Base-by-base conservation (phyloP, 1,140 invertebrate genomes). In the Phenacoccus solenopsis region DNA sequence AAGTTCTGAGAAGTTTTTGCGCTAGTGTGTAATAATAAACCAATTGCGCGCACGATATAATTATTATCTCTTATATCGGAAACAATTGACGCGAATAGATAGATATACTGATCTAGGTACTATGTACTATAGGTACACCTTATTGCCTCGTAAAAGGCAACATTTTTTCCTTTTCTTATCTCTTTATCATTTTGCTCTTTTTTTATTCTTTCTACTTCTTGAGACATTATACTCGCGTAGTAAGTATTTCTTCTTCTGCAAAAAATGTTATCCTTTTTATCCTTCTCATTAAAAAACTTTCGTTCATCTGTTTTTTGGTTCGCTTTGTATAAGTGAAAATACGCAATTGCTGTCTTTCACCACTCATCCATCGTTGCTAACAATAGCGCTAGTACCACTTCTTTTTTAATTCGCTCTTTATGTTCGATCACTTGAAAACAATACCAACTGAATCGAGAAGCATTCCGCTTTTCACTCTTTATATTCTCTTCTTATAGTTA, bases 241-340 rank as follows among this genome's bases (percentile, higher is more conserved):
- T n/a, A n/a, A n/a, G 38, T 49, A 49, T n/a, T 49, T 49, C 20
- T 49, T 10, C 38, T 49, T 9, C 38, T 10, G 38, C 20, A 49
- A 49, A n/a, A 49, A 49, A 49, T 49, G 38, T 49, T 49, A 49
- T 49, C 38, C 38, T 49, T 49, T 49, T 49, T 49, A 49, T 49
- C 38, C 38, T 49, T 49, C 38, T 16, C 38, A 49, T 49, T 49
- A 49, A 49, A 49, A n/a, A n/a, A 49, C 12, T 49, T 49, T 49
- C 38, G 38, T 49, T 49, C 38, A 5, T 49, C 38, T n/a, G 38
- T 16, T 49, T 49, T 32, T 32, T 49, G 13, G 13, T 49, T 49
- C 38, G 12, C 20, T 49, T 49, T 49, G 38, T 49, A 16, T n/a
- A n/a, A n/a, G n/a, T 49, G 12, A n/a, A n/a, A n/a, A 49, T 49